Evolutionary conservation across 1,140 invertebrate species (phyloP), one percentile per base, ranked within the genome.

Genomic region (Drosophila santomea): DNA sequence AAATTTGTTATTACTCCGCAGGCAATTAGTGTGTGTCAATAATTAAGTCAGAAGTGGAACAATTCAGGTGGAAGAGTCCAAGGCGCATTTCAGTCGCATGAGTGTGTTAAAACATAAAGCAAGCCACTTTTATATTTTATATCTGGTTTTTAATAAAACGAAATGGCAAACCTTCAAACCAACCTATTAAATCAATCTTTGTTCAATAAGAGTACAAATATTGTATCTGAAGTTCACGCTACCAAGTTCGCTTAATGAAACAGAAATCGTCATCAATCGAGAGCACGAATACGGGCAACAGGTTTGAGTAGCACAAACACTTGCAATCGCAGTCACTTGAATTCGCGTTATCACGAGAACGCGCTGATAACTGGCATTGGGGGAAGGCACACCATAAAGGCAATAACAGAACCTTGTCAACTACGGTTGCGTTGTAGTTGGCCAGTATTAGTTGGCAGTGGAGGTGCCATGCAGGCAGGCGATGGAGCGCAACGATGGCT

Each of bases 401-500:
- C 52, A 38, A 55, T 38, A 36, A 58, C 44, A 71, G 10, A 43
- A 52, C 41, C 72, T 52, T 47, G 56, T 50, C 48, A 51, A 39
- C 51, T 69, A 44, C 4, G 35, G 50, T 25, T 61, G 44, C 17
- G 44, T 41, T 10, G 15, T 50, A 41, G 45, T 68, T 74, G 44
- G 12, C 62, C 52, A 32, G 35, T 51, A 6, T 47, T 12, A 4
- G 7, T 47, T 43, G 28, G 45, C 58, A 38, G 41, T 62, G 39
- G 60, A 8, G 32, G 7, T 32, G 32, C 50, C 50, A 35, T 28
- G 48, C 48, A 51, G 47, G 25, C 23, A 50, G 48, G 48, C 48
- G 48, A 32, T 79, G 61, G 63, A 74, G 75, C 66, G 80, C 41
- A 74, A 52, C 78, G 56, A 47, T 35, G 48, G 39, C 56, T 48